Base-by-base conservation (phyloP, 1,140 invertebrate genomes). In the Ganaspis sp. region DNA sequence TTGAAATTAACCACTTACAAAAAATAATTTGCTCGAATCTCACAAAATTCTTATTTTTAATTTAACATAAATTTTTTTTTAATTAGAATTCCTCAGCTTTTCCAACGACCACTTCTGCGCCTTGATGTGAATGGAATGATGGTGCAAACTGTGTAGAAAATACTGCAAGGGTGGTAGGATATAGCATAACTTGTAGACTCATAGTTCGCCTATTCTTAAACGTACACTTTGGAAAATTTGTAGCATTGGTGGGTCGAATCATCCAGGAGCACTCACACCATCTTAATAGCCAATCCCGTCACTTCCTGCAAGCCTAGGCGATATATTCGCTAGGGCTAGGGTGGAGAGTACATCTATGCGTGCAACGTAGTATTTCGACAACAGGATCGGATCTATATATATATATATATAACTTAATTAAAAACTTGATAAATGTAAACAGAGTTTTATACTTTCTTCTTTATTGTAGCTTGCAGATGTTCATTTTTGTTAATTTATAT, bases 241-340 rank as follows among this genome's bases (percentile, higher is more conserved):
- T 29, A 21, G 58, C 26, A 26, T 64, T 29, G 15, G 58, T 64
- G 58, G 26, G 26, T 29, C 58, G 58, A 29, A 21, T 64, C 58
- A 64, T 64, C 58, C 23, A 64, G 58, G 58, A 64, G n/a, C 58
- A 64, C 58, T 64, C 58, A 64, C 58, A 64, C 23, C 23, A 64
- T 64, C 58, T 29, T 64, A 21, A 15, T 26, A 64, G 58, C 58
- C 58, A 64, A 64, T 64, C 58, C 58, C 58, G 58, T 64, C 58
- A 64, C 23, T 64, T 64, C 58, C 58, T 64, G 58, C 58, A 64
- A 29, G 58, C 58, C 58, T 64, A 29, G 58, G 58, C 58, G 23
- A 64, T 29, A 29, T 29, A 64, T 29, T 64, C 23, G 23, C 58
- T 64, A 64, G 58, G 58, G 58, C 58, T 64, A 64, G 58, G 58